Evolutionary conservation across 1,140 invertebrate genomes (phyloP), one percentile per base, ranked within the genome.

Genomic region (Pteromalus puparum): DNA sequence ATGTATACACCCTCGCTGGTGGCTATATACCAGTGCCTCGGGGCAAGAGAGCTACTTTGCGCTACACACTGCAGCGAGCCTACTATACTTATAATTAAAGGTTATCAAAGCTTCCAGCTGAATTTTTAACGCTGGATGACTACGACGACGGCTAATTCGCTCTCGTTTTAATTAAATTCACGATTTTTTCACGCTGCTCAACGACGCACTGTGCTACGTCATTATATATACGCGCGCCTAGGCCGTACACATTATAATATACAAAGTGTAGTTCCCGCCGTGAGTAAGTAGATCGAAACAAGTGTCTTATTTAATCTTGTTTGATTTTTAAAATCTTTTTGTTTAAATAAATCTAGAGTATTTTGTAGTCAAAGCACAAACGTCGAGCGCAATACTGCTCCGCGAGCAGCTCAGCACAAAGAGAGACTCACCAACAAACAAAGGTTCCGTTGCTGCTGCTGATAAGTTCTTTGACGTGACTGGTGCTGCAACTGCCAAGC

Each of bases 401-500:
- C n/a, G n/a, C n/a, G n/a, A n/a, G n/a, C n/a, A n/a, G n/a, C n/a
- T n/a, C n/a, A n/a, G n/a, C n/a, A n/a, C n/a, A n/a, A n/a, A n/a
- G n/a, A 24, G 28, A 28, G n/a, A 90, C 91, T 92, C 67, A 92
- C 92, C 91, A 92, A 87, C 79, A 92, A 86, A 86, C 91, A 92
- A 81, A 92, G 90, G 86, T 90, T 92, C 61, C 87, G 87, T 83
- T 92, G 91, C 87, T 91, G 90, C 73, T 90, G 87, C 75, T 90
- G 87, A 28, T 85, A 82, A 53, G 89, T 88, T 67, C 90, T 89
- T 87, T 89, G 91, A 87, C 91, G 92, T 67, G 91, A 92, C 86
- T 93, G 91, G 85, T 90, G 92, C 87, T 93, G 91, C 81, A 93
- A 88, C 86, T 93, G 90, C 93, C 93, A 93, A 65, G 91, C 89